These are phyloP conservation scores for Alauda arvensis DNA, from an alignment of 2,797 vertebrate species.

Conservation along the genomic window DNA sequence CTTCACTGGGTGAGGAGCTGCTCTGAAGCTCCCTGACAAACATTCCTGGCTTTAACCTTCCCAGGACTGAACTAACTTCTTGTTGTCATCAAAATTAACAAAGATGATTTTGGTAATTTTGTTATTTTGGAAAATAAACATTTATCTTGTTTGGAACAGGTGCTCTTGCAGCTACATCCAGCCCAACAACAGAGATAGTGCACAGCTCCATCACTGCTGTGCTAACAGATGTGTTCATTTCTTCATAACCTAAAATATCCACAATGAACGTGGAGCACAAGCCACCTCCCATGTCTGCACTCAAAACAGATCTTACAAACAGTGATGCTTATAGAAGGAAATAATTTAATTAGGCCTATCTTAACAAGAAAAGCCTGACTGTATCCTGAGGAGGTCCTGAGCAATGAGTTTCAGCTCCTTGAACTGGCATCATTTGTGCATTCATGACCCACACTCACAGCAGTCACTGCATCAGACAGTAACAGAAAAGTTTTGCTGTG, in stretches of 20 bases:
- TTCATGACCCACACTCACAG: background rate
- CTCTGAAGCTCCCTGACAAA: background rate
- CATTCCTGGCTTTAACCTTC: background rate
- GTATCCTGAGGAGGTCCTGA: background rate
- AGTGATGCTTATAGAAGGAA: background rate
- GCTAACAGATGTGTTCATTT: background rate
- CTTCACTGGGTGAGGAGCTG: background rate
- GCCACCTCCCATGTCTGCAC: background rate
- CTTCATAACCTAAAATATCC: background rate
- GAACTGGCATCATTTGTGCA: background rate
- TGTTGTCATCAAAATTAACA: background rate
- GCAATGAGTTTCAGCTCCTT: background rate
- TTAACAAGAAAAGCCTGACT: background rate
- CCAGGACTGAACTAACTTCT: background rate
- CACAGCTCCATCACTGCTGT: background rate
- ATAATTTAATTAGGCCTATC: background rate
- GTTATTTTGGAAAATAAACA: slow-evolving; percentile 6
- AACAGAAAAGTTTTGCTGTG: background rate
- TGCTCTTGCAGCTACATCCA: background rate
- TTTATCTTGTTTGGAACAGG: background rate
- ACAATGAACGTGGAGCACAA: background rate
- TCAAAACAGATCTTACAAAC: background rate
- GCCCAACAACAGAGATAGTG: background rate
- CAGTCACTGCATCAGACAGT: background rate
- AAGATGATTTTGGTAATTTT: background rate